These are phyloP conservation scores for Aphrophora alni DNA, from an alignment of 2,888 invertebrate species.

Conservation along the genomic window DNA sequence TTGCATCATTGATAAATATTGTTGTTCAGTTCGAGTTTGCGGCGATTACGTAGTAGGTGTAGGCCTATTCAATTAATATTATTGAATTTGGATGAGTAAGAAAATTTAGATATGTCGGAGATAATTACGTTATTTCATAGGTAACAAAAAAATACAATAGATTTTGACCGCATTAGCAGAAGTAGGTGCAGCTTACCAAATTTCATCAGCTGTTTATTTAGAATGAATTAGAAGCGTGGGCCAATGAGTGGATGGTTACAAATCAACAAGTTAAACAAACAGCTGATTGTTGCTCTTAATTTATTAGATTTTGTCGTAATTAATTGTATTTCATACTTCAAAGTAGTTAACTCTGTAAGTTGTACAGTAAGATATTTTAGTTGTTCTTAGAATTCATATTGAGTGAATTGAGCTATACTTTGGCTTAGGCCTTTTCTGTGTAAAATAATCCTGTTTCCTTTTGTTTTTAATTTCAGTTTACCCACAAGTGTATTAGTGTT, in stretches of 20 bases:
- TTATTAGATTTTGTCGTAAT: background rate
- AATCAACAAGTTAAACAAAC: background rate
- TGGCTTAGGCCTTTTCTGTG: background rate
- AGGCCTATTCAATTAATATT: too few relatives aligned
- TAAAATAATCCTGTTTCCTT: background rate
- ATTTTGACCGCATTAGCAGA: too few relatives aligned
- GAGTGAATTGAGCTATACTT: background rate
- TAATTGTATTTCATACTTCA: background rate
- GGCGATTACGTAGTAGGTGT: too few relatives aligned
- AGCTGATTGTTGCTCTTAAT: background rate
- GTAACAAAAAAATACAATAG: too few relatives aligned
- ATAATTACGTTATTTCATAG: too few relatives aligned
- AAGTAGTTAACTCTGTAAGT: background rate
- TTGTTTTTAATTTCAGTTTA: background rate
- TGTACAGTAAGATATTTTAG: background rate
- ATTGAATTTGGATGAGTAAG: too few relatives aligned
- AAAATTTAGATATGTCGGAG: too few relatives aligned
- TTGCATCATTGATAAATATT: too few relatives aligned
- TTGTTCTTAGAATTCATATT: background rate
- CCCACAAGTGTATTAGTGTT: background rate
- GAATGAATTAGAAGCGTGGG: too few relatives aligned
- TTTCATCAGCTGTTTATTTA: too few relatives aligned
- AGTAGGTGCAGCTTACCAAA: too few relatives aligned
- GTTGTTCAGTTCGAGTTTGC: too few relatives aligned
- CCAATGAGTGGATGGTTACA: background rate